Base-by-base conservation (phyloP, 2,113 vertebrate genomes). In the Crotalus helleri region DNA sequence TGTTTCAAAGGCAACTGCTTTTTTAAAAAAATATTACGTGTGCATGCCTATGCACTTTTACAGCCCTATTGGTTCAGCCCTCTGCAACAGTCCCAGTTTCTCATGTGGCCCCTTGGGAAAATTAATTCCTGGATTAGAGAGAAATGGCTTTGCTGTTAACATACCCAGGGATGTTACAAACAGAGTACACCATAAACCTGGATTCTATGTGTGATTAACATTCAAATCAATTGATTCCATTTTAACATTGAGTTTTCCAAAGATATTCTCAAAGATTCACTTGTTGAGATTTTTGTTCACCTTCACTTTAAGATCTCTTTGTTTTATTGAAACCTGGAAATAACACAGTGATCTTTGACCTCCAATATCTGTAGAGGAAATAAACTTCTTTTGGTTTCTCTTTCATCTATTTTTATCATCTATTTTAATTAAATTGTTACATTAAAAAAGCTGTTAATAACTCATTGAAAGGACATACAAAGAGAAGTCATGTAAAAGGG, bases 401-500 rank as follows among this genome's bases (percentile, higher is more conserved):
- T 21, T 74, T 33, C 44, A 92, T 94, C 94, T 96, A 93, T 97
- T 96, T 97, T 96, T 96, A 95, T 39, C 92, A 15, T 87, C 93
- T 88, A 88, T 93, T 59, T 23, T n/a, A 61, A 90, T 95, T 92
- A 92, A 93, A 89, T 90, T 23, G 89, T 90, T 95, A 94, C 54
- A 39, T 0, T 15, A 94, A 97, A 97, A 97, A 96, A 97, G 94
- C 94, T 96, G 94, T 96, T 95, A 96, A 91, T 57, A 95, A 96
- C 93, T 96, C 93, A 94, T 94, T 97, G 94, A 95, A 96, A 97
- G 95, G 95, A 96, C 95, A 95, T 92, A 95, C 96, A 95, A 95
- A 96, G 95, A 96, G 93, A 96, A 96, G 96, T 95, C 88, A 86
- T 91, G 95, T 93, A 96, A 96, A 96, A 90, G 94, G 96, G 90